Base-by-base conservation (phyloP, 2,113 vertebrate species). In the Benitochromis conjunctus region DNA sequence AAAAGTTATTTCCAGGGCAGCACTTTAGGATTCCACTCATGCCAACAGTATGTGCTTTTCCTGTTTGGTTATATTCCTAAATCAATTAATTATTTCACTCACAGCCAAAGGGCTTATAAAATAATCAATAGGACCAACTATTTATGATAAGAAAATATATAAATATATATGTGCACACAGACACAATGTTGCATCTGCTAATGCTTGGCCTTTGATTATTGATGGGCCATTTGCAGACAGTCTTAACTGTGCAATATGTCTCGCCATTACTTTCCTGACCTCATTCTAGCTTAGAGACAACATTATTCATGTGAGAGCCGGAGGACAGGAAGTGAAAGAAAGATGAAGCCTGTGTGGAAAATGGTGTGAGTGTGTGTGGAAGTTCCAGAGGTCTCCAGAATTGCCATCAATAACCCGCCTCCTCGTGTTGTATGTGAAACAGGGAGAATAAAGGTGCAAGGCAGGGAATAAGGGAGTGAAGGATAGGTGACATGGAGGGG, bases 381-480 rank as follows among this genome's bases (percentile, higher is more conserved):
- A 86, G 84, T 60, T 85, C 86, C 81, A 90, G 81, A 89, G 90
- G 91, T 93, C 92, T 92, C 79, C 85, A 89, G 90, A 93, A 90
- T 94, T 80, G 91, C 93, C 95, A 96, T 96, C 94, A 96, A 96
- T 96, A 96, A 96, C 92, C 88, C 41, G 36, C 88, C 88, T 84
- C 79, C 81, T 71, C 53, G 82, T 13, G 11, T n/a, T 57, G 69
- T 79, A 29, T 89, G 64, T 87, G 86, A 85, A 90, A 54, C 78
- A 7, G 86, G 51, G 34, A 85, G 36, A 43, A 57, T 55, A 64
- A 71, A 46, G 84, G 86, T 82, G 55, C 82, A 46, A 91, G 82
- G 82, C 74, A 82, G 86, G 74, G 60, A 84, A 81, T 82, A 66
- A 81, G 64, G 80, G 81, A 83, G 88, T 60, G 81, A 69, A 74